A percentile compares a stretch with the other conserved stretches of the same genome.
Conservation (phyloP, 2,113 vertebrate species). For the Phocoena sinus region DNA sequence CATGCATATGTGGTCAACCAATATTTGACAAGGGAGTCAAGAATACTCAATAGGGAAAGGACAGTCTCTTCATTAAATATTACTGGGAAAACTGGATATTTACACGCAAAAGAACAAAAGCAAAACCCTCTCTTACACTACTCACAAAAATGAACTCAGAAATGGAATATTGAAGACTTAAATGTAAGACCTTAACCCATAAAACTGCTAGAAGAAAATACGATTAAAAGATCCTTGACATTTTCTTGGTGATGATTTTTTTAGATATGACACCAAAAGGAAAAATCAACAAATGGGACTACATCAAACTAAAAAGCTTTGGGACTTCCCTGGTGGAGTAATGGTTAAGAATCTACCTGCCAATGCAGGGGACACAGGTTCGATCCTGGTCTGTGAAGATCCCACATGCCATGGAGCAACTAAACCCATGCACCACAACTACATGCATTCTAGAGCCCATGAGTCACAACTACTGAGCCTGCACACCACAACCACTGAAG, state of each 20-base stretch:
- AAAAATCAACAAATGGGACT: background rate
- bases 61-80: background rate
- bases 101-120: background rate
- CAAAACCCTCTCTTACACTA: background rate
- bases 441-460: no score
- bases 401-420: no score
- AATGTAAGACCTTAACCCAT: background rate
- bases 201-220: background rate
- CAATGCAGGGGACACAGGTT: no score
- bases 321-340: no score
- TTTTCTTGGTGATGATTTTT: background rate
- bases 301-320: background rate
- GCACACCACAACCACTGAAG: no score
- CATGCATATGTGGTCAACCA: background rate
- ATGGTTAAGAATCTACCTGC: no score
- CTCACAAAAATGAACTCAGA: background rate
- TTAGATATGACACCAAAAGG: background rate
- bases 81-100: background rate
- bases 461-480: no score
- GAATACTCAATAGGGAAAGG: background rate
- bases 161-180: background rate
- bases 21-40: background rate
- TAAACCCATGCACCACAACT: no score
- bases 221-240: background rate
- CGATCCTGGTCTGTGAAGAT: no score